These are phyloP conservation scores for Cricetomys ansorgei DNA, from an alignment of 2,113 vertebrate species.

Conservation along the genomic window DNA sequence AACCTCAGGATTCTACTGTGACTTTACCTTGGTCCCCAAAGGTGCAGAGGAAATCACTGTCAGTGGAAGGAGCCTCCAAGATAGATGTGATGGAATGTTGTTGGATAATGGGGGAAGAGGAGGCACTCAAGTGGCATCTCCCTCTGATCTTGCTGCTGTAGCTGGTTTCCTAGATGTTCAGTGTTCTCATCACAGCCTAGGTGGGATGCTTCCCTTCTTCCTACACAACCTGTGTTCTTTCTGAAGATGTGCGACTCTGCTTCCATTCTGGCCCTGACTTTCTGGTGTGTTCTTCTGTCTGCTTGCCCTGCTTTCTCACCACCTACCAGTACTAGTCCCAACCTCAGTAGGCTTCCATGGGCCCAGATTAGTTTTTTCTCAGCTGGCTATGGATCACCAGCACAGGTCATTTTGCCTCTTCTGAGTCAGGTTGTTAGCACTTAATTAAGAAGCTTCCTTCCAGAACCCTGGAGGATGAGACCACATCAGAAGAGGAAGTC, in stretches of 20 bases:
- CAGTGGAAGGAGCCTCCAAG: background rate
- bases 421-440: background rate
- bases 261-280: background rate
- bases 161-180: rapidly evolving
- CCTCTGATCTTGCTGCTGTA: background rate
- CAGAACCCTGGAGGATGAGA: background rate
- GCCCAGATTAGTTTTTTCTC: background rate
- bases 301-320: background rate
- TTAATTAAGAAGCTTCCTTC: background rate
- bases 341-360: background rate
- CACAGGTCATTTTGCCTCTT: background rate
- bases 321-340: background rate
- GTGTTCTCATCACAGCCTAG: background rate
- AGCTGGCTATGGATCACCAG: background rate
- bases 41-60: background rate
- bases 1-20: background rate
- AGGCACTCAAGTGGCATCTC: background rate
- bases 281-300: background rate
- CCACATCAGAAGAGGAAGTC: background rate
- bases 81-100: background rate
- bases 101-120: rapidly evolving
- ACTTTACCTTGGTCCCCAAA: background rate
- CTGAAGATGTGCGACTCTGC: background rate
- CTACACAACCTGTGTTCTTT: background rate
- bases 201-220: background rate